Percentiles rank a stretch among this genome's conserved stretches.
These are phyloP conservation scores for Knipowitschia caucasica DNA, from an alignment of 2,797 vertebrate genomes.

Conservation along the genomic window DNA sequence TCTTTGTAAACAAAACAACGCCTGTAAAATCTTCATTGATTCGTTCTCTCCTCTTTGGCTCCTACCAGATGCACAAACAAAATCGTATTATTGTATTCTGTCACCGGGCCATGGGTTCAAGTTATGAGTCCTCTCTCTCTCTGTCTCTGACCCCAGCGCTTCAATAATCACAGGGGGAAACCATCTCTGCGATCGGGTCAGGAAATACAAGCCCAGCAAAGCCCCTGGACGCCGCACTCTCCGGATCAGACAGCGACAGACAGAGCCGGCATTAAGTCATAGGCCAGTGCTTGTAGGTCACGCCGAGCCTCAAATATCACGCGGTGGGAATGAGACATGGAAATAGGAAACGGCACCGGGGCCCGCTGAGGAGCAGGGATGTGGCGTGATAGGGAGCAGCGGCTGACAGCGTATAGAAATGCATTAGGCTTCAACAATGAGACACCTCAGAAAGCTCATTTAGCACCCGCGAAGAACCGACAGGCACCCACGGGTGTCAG, in stretches of 20 bases:
- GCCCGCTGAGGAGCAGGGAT: conserved; percentile 53
- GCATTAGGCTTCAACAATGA: conserved; percentile 58
- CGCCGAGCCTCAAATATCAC: conserved; percentile 25
- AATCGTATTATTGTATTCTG: no score
- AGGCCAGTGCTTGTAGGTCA: conserved; percentile 42
- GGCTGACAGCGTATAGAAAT: conserved; percentile 50
- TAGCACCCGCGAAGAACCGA: conserved; percentile 59
- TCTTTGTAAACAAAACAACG: no score
- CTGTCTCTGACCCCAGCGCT: conserved; percentile 6
- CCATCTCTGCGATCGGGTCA: conserved; percentile 24
- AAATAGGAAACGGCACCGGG: conserved; percentile 45
- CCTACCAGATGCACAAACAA: no score
- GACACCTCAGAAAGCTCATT: conserved; percentile 73
- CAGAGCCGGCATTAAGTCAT: conserved; percentile 9
- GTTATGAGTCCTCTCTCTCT: conserved; percentile 7
- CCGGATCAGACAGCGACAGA: conserved; percentile 20
- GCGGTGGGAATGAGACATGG: conserved; percentile 36
- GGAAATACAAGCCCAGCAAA: conserved; percentile 24
- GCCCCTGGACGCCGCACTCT: conserved; percentile 15
- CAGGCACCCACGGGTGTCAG: conserved; percentile 4
- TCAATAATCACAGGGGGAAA: conserved; percentile 19
- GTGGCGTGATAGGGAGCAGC: conserved; percentile 49
- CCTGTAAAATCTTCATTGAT: no score
- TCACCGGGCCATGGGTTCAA: no score
- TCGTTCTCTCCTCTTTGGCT: no score